These are phyloP conservation scores for Spodoptera litura DNA, from an alignment of 1,140 invertebrate genomes.

Conservation along the genomic window DNA sequence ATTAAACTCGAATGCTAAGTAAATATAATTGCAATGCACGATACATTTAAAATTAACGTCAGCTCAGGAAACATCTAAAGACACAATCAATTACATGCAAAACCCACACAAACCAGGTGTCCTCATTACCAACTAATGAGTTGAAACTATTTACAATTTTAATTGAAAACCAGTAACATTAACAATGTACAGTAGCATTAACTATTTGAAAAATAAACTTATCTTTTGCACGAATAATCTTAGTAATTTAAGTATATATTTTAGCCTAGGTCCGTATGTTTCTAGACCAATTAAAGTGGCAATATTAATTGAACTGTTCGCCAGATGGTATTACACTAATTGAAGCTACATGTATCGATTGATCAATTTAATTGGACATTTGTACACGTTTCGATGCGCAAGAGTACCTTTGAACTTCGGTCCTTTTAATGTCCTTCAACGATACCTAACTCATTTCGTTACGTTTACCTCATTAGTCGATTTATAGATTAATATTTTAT, in stretches of 20 bases:
- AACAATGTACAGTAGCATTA: neutral
- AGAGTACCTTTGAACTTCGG: conserved; percentile 48
- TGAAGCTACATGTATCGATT: conserved; percentile 45
- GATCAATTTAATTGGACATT: conserved; percentile 53
- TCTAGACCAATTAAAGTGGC: conserved; percentile 26
- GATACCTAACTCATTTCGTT: conserved; percentile 2
- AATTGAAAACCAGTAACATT: conserved; percentile 17
- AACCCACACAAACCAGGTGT: neutral
- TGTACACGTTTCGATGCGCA: conserved; percentile 52
- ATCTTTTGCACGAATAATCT: neutral
- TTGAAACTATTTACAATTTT: conserved; percentile 12
- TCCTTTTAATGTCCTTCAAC: conserved; percentile 9
- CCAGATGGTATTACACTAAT: conserved; percentile 46
- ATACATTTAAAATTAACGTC: too few relatives aligned
- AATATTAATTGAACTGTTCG: conserved; percentile 39
- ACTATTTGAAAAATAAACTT: neutral
- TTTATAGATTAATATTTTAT: neutral
- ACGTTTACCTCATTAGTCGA: neutral
- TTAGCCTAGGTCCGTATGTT: conserved; percentile 14
- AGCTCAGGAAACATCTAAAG: too few relatives aligned
- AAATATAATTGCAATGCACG: too few relatives aligned
- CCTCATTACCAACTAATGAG: neutral
- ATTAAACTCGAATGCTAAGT: too few relatives aligned
- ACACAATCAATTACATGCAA: neutral
- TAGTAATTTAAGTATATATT: conserved; percentile 23